Percentiles rank a stretch among this genome's conserved stretches.
Conservation (phyloP, 2,797 vertebrate genomes). For the Austrolebias charrua region DNA sequence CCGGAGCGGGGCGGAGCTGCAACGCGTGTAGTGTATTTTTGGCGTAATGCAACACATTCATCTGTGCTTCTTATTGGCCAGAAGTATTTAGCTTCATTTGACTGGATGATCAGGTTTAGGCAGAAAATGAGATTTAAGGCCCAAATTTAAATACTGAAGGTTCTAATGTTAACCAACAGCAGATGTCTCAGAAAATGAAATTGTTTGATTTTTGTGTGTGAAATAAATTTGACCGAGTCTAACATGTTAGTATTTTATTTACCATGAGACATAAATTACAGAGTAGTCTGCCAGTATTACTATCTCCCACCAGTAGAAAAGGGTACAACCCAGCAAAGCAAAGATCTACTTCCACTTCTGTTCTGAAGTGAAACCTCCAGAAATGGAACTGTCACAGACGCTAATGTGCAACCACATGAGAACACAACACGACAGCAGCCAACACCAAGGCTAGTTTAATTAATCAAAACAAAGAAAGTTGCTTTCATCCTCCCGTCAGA, state of each 20-base stretch:
- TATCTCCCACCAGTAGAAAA: background rate
- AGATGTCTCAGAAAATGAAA: no score
- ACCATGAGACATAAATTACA: no score
- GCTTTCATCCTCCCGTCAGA: background rate
- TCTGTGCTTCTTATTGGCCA: background rate
- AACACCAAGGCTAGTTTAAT: background rate
- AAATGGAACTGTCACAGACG: background rate
- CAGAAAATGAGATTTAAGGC: background rate
- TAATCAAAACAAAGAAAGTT: background rate
- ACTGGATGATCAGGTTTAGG: background rate
- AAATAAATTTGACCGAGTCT: no score
- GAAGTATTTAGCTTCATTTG: background rate
- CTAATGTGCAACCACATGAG: background rate
- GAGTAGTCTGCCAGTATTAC: background rate
- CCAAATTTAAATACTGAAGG: background rate
- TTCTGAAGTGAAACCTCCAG: background rate
- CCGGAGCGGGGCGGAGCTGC: no score
- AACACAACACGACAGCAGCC: background rate
- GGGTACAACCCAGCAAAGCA: background rate
- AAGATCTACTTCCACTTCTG: background rate
- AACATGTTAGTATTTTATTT: background rate
- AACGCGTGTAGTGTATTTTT: no score
- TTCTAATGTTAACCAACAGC: background rate
- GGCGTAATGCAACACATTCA: background rate
- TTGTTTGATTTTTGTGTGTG: no score